Percentiles rank a stretch among this genome's conserved stretches.
These are phyloP conservation scores for Chelonus formosanus DNA, from an alignment of 2,888 invertebrate genomes.

Conservation along the genomic window DNA sequence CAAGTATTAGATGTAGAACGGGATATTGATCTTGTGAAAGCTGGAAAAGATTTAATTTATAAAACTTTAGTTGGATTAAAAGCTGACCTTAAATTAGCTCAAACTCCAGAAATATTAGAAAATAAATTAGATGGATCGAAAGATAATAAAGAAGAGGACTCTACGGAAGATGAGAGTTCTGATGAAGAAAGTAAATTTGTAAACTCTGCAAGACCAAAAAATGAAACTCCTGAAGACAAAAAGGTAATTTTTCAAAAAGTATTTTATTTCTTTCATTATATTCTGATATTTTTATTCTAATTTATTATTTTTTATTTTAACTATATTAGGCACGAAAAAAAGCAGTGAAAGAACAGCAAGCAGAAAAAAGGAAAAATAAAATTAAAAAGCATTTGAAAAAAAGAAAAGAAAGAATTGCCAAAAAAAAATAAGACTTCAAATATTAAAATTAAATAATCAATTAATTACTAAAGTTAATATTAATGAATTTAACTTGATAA, in stretches of 20 bases:
- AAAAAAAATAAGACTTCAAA: slow-evolving; percentile 48
- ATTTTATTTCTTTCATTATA: not conserved
- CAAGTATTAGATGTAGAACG: slow-evolving; percentile 89
- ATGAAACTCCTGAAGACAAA: slow-evolving; percentile 83
- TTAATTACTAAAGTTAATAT: not conserved
- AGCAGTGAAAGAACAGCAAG: slow-evolving; percentile 85
- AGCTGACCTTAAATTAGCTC: slow-evolving; percentile 77
- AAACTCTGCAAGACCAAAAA: slow-evolving; percentile 70
- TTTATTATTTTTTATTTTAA: slow-evolving; percentile 13
- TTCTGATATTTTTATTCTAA: slow-evolving; percentile 12
- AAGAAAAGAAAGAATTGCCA: slow-evolving; percentile 73
- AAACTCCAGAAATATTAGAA: slow-evolving; percentile 72
- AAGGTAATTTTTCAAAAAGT: slow-evolving; percentile 62
- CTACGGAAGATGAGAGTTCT: slow-evolving; percentile 40
- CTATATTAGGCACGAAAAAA: slow-evolving; percentile 78
- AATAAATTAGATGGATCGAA: slow-evolving; percentile 32
- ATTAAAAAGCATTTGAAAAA: slow-evolving; percentile 95
- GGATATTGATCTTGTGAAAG: slow-evolving; percentile 83
- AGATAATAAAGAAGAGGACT: slow-evolving; percentile 24
- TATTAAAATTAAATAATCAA: not conserved
- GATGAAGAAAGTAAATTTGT: slow-evolving; percentile 56
- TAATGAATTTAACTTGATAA: no score
- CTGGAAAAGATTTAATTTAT: slow-evolving; percentile 82
- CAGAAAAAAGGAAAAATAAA: slow-evolving; percentile 89
- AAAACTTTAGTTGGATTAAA: slow-evolving; percentile 88